These are phyloP conservation scores for Sphyrna mokarran DNA, from an alignment of 2,113 vertebrate species.

Conservation along the genomic window DNA sequence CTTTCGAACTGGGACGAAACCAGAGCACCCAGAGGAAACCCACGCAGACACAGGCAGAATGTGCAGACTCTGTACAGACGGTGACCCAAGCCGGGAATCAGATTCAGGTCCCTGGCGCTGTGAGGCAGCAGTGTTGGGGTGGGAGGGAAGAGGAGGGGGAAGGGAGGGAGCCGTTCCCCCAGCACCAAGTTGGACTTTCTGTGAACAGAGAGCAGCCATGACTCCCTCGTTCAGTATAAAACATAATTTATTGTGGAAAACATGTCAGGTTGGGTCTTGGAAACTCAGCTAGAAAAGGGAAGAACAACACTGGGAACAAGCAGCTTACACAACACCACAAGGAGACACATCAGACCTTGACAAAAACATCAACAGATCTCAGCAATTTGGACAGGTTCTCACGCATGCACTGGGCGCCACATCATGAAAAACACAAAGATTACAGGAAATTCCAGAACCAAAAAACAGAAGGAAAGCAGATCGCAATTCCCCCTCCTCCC, in stretches of 20 bases:
- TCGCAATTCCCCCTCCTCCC: not conserved
- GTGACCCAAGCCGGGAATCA: no score
- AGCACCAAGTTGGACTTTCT: no score
- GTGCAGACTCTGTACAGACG: no score
- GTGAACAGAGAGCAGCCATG: not conserved
- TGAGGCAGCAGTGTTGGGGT: no score
- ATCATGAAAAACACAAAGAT: not conserved
- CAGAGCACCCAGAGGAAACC: no score
- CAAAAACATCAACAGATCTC: not conserved
- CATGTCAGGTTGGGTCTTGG: not conserved
- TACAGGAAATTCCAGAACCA: not conserved
- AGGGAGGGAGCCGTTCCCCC: no score
- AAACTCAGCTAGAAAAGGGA: not conserved
- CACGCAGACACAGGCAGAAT: no score
- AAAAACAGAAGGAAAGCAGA: not conserved
- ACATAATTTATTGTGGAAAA: constrained; percentile 11
- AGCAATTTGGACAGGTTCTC: not conserved
- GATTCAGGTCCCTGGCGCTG: no score
- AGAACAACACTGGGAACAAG: not conserved
- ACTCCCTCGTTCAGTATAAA: not conserved
- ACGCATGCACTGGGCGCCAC: not conserved
- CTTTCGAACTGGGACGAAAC: no score
- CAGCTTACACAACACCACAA: not conserved
- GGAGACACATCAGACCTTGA: not conserved
- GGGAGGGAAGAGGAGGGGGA: no score